Base-by-base conservation (phyloP, 2,888 invertebrate species). In the Hesperia comma region DNA sequence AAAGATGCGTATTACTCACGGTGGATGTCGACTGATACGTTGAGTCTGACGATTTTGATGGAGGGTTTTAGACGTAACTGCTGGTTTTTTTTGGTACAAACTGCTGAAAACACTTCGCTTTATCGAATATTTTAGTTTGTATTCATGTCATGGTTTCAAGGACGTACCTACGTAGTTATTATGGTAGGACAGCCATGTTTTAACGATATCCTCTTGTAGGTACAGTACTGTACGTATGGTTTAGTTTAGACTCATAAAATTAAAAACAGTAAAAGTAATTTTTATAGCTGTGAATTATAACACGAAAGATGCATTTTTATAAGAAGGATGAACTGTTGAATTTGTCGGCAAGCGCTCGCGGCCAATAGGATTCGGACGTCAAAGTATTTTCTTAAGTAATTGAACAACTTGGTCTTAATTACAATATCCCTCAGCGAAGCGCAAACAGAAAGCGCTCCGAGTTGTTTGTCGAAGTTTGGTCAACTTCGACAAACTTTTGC, bases 401-500 rank as follows among this genome's bases (percentile, higher is more conserved):
- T 40, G 56, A 40, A 57, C 57, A 57, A 41, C 21, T 51, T 26
- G 21, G 14, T 51, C 26, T 51, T 51, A 51, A 51, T 51, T 51
- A 51, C 51, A 51, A 51, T 51, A 51, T 51, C 51, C 51, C 51
- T 51, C 51, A 51, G 49, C 43, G 43, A 49, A 49, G 49, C 49
- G 17, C 49, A 12, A 49, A 49, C 49, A 12, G 51, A 51, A 14
- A 51, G 51, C 21, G 21, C 51, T 17, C 53, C 32, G 41, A 49
- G 57, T 51, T 57, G 49, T 57, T 57, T 40, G 21, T 33, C 15
- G 17, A 63, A 57, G 26, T 57, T 63, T 32, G 6, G 15, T 14
- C 14, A 57, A 51, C 37, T 57, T 51, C 37, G 17, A 3, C 37
- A 57, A 63, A 63, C 56, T 63, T 63, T 40, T 21, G 6, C 43